phyloP scores from a whole-genome alignment of 2,888 invertebrate species.

The Torymus aiolomorphi region DNA sequence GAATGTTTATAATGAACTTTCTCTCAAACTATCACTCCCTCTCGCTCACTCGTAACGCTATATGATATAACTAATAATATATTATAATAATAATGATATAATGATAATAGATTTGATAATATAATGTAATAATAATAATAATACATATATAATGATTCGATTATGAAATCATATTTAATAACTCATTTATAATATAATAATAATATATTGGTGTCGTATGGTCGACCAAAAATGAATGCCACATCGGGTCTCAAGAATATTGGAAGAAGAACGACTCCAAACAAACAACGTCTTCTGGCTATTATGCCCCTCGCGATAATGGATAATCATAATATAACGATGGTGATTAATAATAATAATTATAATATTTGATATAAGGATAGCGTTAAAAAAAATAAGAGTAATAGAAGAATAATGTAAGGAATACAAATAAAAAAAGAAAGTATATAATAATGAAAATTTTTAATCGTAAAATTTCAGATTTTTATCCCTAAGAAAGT shows the following conservation, averaged over 20 bases:
- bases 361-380: background rate
- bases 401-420: slow-evolving; percentile 1
- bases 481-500: background rate
- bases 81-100: slow-evolving; percentile 43
- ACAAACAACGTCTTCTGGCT: slow-evolving; percentile 40
- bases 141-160: slow-evolving; percentile 48
- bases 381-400: background rate
- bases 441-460: slow-evolving; percentile 3
- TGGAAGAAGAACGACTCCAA: slow-evolving; percentile 52
- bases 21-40: no score
- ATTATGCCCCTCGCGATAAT: slow-evolving; percentile 44
- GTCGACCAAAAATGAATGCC: slow-evolving; percentile 54
- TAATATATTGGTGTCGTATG: slow-evolving; percentile 53
- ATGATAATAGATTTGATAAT: slow-evolving; percentile 1
- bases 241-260: slow-evolving; percentile 52
- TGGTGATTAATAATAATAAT: slow-evolving; percentile 22
- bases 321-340: background rate
- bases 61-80: slow-evolving; percentile 50
- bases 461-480: background rate
- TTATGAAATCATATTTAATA: slow-evolving; percentile 51
- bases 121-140: slow-evolving; percentile 25
- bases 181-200: slow-evolving; percentile 44
- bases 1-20: background rate
- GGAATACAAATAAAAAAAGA: slow-evolving; percentile 9
- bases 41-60: no score